A percentile compares a stretch with the other conserved stretches of the same genome.
phyloP scores from a whole-genome alignment of 2,113 vertebrate genomes.

The Sebastes fasciatus region DNA sequence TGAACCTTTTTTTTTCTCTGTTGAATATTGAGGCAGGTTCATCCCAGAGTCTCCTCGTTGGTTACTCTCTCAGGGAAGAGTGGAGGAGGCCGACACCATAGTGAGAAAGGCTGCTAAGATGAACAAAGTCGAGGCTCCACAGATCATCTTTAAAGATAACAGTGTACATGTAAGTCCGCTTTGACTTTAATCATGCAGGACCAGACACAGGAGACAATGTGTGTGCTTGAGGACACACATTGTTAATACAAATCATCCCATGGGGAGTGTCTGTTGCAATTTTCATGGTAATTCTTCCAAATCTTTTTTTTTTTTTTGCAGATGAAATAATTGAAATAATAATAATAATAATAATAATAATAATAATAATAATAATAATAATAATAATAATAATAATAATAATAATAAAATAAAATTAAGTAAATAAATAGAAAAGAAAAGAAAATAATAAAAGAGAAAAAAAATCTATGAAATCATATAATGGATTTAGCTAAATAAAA shows the following conservation, averaged over 20 bases:
- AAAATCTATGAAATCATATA: too few species aligned
- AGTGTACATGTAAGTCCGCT: constrained; percentile 74
- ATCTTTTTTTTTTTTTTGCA: too few species aligned
- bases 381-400: too few species aligned
- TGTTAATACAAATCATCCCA: background rate
- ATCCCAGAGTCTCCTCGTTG: constrained; percentile 93
- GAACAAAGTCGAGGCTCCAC: constrained; percentile 84
- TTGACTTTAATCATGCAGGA: background rate
- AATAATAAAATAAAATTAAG: too few species aligned
- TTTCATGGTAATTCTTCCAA: too few species aligned
- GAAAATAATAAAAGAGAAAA: too few species aligned
- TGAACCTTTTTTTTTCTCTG: background rate
- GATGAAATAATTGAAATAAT: too few species aligned
- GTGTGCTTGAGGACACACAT: background rate
- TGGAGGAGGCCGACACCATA: constrained; percentile 88
- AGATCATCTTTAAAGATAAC: constrained; percentile 80
- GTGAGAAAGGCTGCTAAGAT: constrained; percentile 85
- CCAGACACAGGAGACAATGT: background rate
- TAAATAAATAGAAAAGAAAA: too few species aligned
- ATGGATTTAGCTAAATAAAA: too few species aligned
- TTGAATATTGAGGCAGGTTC: constrained; percentile 80
- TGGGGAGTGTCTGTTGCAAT: background rate
- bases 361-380: too few species aligned
- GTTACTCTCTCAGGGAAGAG: constrained; percentile 88
- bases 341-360: too few species aligned